Evolutionary conservation across 2,797 vertebrate species (phyloP).

Genomic region (Siniperca scherzeri): DNA sequence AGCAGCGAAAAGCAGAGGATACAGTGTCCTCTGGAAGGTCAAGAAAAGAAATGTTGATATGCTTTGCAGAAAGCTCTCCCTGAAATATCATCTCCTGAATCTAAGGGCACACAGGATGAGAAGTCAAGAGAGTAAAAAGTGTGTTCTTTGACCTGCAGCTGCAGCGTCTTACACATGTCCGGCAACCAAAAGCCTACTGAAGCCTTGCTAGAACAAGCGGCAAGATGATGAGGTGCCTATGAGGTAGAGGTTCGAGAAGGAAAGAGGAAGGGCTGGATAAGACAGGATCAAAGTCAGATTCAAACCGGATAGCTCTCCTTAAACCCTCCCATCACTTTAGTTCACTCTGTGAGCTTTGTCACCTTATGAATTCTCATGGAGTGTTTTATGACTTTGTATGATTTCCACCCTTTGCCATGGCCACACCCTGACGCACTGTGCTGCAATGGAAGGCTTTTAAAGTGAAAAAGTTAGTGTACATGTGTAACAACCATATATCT

Average conservation of each 20-base stretch:
- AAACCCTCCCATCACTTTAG: slow-evolving; percentile 55
- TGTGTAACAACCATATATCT: not conserved
- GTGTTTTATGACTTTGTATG: slow-evolving; percentile 47
- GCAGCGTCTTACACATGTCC: slow-evolving; percentile 58
- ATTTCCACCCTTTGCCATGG: slow-evolving; percentile 32
- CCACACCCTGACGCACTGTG: slow-evolving; percentile 40
- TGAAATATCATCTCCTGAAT: slow-evolving; percentile 63
- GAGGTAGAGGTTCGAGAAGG: slow-evolving; percentile 67
- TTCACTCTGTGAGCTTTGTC: slow-evolving; percentile 65
- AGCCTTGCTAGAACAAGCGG: slow-evolving; percentile 55
- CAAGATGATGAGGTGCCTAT: slow-evolving; percentile 78
- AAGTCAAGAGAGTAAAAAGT: slow-evolving; percentile 30
- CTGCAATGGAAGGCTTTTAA: slow-evolving; percentile 31
- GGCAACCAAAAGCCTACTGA: slow-evolving; percentile 46
- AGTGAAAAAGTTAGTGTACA: slow-evolving; percentile 16
- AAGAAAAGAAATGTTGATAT: slow-evolving; percentile 62
- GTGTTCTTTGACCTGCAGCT: slow-evolving; percentile 49
- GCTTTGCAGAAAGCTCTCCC: slow-evolving; percentile 71
- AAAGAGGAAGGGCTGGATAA: slow-evolving; percentile 58
- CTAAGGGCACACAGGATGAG: slow-evolving; percentile 22
- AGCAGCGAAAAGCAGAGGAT: slow-evolving; percentile 53
- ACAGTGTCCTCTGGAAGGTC: slow-evolving; percentile 64
- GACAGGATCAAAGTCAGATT: slow-evolving; percentile 64
- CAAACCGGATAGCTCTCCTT: slow-evolving; percentile 58
- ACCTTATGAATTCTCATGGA: slow-evolving; percentile 69